These are phyloP conservation scores for Cheirogaleus major DNA, from an alignment of 2,797 vertebrate genomes.

Conservation along the genomic window DNA sequence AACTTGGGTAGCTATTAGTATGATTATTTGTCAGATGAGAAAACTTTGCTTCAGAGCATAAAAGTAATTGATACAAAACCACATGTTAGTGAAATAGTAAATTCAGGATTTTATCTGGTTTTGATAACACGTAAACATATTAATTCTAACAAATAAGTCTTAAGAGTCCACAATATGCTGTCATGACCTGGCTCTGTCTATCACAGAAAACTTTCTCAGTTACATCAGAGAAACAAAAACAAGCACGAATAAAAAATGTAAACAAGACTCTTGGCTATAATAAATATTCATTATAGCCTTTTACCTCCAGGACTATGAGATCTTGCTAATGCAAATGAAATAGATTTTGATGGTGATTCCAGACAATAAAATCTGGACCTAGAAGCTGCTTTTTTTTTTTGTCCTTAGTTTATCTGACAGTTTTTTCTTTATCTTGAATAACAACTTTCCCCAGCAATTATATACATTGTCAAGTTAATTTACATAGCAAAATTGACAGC, in stretches of 20 bases:
- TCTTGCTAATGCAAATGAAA: background rate
- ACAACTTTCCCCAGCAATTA: slow-evolving; percentile 35
- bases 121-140: background rate
- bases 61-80: background rate
- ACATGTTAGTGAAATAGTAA: background rate
- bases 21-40: background rate
- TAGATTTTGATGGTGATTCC: background rate
- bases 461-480: slow-evolving; percentile 54
- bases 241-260: background rate
- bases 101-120: background rate
- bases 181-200: background rate
- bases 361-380: slow-evolving; percentile 74
- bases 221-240: background rate
- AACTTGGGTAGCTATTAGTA: background rate
- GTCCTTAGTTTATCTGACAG: slow-evolving; percentile 61
- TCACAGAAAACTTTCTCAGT: background rate
- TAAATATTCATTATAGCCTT: background rate
- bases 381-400: slow-evolving; percentile 60
- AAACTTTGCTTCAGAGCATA: background rate
- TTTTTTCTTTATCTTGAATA: slow-evolving; percentile 67
- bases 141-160: background rate
- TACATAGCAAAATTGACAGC: slow-evolving; percentile 72
- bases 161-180: background rate
- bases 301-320: background rate
- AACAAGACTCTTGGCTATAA: background rate